Evolutionary conservation across 2,113 vertebrate genomes (phyloP).

Genomic region (Lates calcarifer): DNA sequence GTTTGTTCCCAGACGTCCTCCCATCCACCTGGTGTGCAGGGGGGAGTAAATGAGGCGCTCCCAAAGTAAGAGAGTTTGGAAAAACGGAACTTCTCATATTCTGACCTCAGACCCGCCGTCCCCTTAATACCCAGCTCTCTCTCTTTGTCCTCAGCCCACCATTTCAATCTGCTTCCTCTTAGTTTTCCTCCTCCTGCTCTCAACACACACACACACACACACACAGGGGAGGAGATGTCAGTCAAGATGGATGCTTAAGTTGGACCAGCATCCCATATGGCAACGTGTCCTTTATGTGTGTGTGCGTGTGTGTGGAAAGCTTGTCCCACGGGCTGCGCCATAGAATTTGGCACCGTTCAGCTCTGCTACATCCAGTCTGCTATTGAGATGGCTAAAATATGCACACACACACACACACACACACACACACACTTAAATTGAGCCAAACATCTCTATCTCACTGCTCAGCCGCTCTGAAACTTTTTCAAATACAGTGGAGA

Average conservation of each 20-base stretch:
- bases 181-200: conserved; percentile 24
- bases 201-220: conserved; percentile 12
- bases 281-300: conserved; percentile 43
- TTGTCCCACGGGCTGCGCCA: conserved; percentile 64
- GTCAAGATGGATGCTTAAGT: conserved; percentile 79
- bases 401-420: conserved; percentile 23
- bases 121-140: conserved; percentile 22
- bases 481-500: conserved; percentile 18
- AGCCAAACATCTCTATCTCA: conserved; percentile 32
- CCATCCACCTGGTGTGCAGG: conserved; percentile 48
- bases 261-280: conserved; percentile 72
- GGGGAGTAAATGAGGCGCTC: conserved; percentile 71
- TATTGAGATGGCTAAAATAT: conserved; percentile 49
- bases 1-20: conserved; percentile 55
- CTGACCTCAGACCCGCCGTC: conserved; percentile 46
- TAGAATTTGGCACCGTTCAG: conserved; percentile 76
- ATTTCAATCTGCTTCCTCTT: conserved; percentile 41
- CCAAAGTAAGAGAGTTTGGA: conserved; percentile 52
- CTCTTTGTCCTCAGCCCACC: conserved; percentile 2
- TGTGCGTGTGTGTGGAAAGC: conserved; percentile 24
- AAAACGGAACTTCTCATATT: conserved; percentile 56
- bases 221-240: conserved; percentile 73
- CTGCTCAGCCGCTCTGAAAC: conserved; percentile 39
- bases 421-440: not conserved
- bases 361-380: conserved; percentile 70